phyloP scores from a whole-genome alignment of 2,888 invertebrate genomes.

The Tupiocoris notatus region DNA sequence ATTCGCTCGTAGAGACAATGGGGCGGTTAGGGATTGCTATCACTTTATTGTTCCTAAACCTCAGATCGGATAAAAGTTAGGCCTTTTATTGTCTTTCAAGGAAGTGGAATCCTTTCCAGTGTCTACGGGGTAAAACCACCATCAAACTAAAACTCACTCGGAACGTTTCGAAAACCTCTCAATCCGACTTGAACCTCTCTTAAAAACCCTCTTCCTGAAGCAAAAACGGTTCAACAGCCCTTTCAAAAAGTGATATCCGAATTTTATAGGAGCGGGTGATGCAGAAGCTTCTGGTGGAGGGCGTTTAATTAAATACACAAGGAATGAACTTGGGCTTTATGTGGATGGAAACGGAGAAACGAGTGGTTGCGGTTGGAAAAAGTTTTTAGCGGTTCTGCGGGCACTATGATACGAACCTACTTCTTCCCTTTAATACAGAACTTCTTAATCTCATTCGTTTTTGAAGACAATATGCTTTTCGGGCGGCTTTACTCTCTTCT shows the following conservation, averaged over 20 bases:
- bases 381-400: conserved; percentile 17
- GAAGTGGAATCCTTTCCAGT: neutral
- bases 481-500: neutral
- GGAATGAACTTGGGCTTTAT: conserved; percentile 4
- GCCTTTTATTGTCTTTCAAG: too few relatives aligned
- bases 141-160: too few relatives aligned
- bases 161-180: too few relatives aligned
- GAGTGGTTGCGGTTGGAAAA: conserved; percentile 15
- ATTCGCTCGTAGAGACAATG: too few relatives aligned
- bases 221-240: neutral
- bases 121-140: neutral
- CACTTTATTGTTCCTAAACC: neutral
- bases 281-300: neutral
- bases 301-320: conserved; percentile 30
- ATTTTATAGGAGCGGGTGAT: neutral
- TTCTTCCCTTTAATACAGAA: neutral
- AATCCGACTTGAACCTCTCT: too few relatives aligned
- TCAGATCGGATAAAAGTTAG: neutral
- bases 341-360: neutral
- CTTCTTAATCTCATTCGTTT: conserved; percentile 36
- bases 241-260: conserved; percentile 14
- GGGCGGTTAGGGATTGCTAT: neutral
- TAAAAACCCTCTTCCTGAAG: neutral
- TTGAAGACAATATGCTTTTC: conserved; percentile 22
- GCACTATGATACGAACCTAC: conserved; percentile 6